Evolutionary conservation across 2,797 vertebrate genomes (phyloP), one percentile per base, ranked within the genome.

Genomic region (Helarctos malayanus): DNA sequence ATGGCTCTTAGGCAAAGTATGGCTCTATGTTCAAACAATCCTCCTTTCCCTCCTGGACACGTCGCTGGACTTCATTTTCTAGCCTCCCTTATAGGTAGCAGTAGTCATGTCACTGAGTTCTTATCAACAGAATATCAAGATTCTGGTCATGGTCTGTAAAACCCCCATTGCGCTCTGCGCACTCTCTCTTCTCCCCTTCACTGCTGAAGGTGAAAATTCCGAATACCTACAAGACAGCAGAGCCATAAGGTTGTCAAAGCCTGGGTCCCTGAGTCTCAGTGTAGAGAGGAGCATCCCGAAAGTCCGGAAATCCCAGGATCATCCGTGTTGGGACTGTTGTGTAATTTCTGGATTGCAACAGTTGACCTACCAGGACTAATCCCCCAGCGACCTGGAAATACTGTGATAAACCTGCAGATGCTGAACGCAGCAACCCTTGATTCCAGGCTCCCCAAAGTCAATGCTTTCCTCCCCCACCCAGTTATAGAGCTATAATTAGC

Each of bases 1-100:
- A 32, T 69, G 21, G 18, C n/a, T 97, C 61, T 79, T 89, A 57
- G 32, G 6, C 86, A 52, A 94, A 92, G 38, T 69, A 11, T 86
- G 32, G 3, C 57, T 82, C 41, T 45, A 52, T 78, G 38, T 73
- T 96, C 86, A 59, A 80, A 76, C 25, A 86, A 1, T 32, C 63
- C n/a, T 94, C 54, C 79, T 75, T 97, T 63, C 41, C 15, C 29
- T 63, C 85, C n/a, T 82, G n/a, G 61, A 54, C 25, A 41, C 4
- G 3, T 12, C 80, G 3, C 45, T 81, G 54, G 57, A 80, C 63
- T 89, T n/a, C 69, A 54, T 79, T 61, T 71, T 63, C 15, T 12
- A 78, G 56, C 25, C 29, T 94, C 9, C 32, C 57, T 97, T 63
- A 13, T 86, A 61, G 11, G 82, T 93, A 71, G 68, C 32, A 0